Evolutionary conservation across 2,888 invertebrate species (phyloP), one percentile per base, ranked within the genome.

Genomic region (Andricus quercusramuli): DNA sequence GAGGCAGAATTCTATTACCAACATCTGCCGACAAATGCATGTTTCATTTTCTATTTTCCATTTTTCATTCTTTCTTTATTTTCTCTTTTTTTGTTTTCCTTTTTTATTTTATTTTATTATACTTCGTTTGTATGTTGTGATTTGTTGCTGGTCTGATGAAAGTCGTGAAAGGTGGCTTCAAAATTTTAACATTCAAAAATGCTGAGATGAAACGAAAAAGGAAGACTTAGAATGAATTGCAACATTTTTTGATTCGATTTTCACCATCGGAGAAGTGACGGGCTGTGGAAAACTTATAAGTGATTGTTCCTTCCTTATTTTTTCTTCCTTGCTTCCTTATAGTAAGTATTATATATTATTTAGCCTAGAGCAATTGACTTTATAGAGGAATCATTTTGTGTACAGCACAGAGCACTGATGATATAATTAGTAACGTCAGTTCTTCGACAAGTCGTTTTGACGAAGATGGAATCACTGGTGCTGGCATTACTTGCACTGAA

Each of bases 361-460:
- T 91, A 90, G 87, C 88, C 90, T 89, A 90, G 87, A 90, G 87
- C 90, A 91, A 91, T 91, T 91, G 91, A 91, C 91, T 87, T 90
- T 89, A 91, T 91, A 89, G 90, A 91, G 90, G 90, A 90, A 91
- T 90, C 83, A 89, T 87, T 86, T 86, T 87, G 86, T 88, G 89
- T 88, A 88, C 83, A 83, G 86, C 88, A 85, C 86, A 88, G 64
- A 91, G 81, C 87, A 88, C 85, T 88, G 89, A 89, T 85, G 87
- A 83, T 80, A 91, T 84, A 77, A 86, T 80, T 74, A 86, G 68
- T 78, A 87, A 86, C 82, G 85, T 85, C 84, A 88, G 84, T 66
- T 86, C 88, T 77, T 84, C 86, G 82, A 84, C 83, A 85, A 87
- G 84, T 84, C 83, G 86, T 83, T 83, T 80, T 82, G 89, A 87